Evolutionary conservation across 2,797 vertebrate species (phyloP).

Genomic region (Vipera latastei): DNA sequence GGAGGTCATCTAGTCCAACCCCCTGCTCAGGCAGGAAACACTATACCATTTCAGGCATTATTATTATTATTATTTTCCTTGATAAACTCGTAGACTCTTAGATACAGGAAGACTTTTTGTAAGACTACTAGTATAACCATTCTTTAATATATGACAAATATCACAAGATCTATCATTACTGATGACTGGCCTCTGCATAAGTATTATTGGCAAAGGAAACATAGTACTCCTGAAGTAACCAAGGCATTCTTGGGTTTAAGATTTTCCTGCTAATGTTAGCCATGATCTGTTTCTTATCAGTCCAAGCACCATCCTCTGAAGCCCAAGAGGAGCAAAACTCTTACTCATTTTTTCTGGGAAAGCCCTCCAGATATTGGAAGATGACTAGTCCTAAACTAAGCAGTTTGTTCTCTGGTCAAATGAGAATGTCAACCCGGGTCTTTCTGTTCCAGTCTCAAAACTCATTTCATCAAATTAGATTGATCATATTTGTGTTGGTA

Average conservation of each 20-base stretch:
- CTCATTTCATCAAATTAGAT: background rate
- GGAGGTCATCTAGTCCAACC: too few relatives aligned
- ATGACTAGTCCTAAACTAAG: background rate
- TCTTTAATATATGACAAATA: background rate
- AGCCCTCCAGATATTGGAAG: background rate
- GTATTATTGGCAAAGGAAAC: background rate
- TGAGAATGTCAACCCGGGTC: background rate
- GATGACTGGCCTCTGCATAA: background rate
- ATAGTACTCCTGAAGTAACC: background rate
- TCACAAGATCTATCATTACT: too few relatives aligned
- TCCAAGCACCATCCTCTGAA: background rate
- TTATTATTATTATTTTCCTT: background rate
- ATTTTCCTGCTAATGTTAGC: background rate
- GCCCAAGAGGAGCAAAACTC: background rate
- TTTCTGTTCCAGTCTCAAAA: background rate
- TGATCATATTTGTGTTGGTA: background rate
- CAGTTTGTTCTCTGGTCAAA: background rate
- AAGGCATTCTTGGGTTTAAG: background rate
- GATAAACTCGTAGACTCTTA: background rate
- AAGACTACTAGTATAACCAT: background rate
- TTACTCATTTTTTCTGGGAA: background rate
- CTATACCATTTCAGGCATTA: too few relatives aligned
- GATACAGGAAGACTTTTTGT: background rate
- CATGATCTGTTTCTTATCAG: background rate
- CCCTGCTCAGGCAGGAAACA: too few relatives aligned